phyloP scores from a whole-genome alignment of 2,888 invertebrate genomes.

The Cinara cedri region DNA sequence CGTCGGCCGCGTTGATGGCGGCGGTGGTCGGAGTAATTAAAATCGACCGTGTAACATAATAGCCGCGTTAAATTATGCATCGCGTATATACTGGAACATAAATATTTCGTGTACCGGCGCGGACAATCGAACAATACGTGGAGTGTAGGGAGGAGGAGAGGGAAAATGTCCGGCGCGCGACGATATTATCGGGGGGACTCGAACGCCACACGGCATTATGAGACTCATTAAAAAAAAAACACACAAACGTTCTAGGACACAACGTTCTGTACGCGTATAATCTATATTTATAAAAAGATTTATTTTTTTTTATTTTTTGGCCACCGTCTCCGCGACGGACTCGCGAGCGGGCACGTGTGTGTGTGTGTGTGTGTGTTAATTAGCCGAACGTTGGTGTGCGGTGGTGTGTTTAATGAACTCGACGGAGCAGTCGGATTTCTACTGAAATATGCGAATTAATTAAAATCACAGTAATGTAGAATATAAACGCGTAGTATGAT shows the following conservation, averaged over 20 bases:
- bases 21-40: no score
- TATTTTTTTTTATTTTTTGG: no score
- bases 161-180: not conserved
- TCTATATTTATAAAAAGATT: conserved; percentile 42
- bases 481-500: conserved; percentile 43
- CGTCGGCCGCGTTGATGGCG: no score
- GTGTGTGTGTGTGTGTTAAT: conserved; percentile 36
- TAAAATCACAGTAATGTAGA: conserved; percentile 23
- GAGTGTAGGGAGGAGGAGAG: not conserved
- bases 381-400: conserved; percentile 25
- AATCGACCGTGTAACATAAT: no score
- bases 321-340: conserved; percentile 2
- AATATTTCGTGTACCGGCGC: no score
- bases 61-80: no score
- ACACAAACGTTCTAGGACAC: conserved; percentile 24
- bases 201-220: not conserved
- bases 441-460: conserved; percentile 56
- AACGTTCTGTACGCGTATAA: no score
- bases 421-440: conserved; percentile 43
- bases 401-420: conserved; percentile 48
- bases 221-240: conserved; percentile 40
- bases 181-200: conserved; percentile 10
- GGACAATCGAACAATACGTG: no score
- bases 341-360: no score
- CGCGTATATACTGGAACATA: no score